Evolutionary conservation across 2,888 invertebrate species (phyloP).

Genomic region (Dolichomitus sp.): DNA sequence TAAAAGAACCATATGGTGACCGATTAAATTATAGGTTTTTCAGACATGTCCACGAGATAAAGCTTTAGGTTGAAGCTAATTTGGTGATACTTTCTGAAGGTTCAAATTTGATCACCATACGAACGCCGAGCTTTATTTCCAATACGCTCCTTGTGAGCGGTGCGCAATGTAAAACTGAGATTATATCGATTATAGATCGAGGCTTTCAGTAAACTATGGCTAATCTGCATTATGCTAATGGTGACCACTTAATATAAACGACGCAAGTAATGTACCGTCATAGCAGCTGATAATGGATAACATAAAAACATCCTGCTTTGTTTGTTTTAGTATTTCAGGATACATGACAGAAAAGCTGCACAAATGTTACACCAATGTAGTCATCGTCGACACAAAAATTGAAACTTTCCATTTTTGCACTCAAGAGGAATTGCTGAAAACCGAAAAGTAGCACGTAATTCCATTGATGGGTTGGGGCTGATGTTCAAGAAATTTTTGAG

Average conservation of each 20-base stretch:
- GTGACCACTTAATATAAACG: background rate
- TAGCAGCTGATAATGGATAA: constrained; percentile 2
- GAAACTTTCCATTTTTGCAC: background rate
- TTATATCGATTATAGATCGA: background rate
- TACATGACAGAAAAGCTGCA: background rate
- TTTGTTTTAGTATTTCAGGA: background rate
- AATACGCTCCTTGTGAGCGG: background rate
- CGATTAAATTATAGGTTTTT: no score
- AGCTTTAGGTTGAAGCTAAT: no score
- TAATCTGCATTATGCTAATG: background rate
- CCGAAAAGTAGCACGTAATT: constrained; percentile 82
- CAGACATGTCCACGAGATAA: no score
- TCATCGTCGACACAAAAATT: background rate
- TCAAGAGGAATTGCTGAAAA: constrained; percentile 79
- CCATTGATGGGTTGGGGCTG: constrained; percentile 81
- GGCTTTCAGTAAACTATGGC: background rate
- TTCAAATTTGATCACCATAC: background rate
- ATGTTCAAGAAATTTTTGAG: constrained; percentile 76
- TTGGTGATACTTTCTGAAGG: background rate
- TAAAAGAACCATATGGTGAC: no score
- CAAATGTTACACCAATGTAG: background rate
- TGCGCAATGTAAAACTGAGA: background rate
- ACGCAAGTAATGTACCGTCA: background rate
- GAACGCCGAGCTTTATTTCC: background rate
- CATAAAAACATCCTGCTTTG: background rate